Evolutionary conservation across 2,888 invertebrate species (phyloP).

Genomic region (Stenoptilia bipunctidactyla): DNA sequence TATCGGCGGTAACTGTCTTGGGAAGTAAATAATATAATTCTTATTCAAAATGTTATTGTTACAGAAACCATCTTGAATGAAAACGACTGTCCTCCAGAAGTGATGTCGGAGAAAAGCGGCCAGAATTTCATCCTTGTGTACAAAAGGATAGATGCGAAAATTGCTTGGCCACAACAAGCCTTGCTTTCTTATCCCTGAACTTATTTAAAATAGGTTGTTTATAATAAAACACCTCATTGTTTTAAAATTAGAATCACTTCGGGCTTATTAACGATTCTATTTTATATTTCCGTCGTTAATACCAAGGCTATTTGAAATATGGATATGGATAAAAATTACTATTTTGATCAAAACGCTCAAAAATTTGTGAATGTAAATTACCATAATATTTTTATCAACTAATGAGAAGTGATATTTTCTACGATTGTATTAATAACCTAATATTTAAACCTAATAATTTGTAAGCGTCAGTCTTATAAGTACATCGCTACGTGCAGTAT

Average conservation of each 20-base stretch:
- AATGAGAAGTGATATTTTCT: conserved; percentile 61
- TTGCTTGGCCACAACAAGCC: conserved; percentile 90
- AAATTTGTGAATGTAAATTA: conserved; percentile 5
- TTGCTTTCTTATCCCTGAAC: conserved; percentile 51
- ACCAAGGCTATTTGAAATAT: no score
- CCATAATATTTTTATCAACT: conserved; percentile 45
- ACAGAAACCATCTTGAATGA: conserved; percentile 91
- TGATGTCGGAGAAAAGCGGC: conserved; percentile 78
- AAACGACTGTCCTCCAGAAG: conserved; percentile 90
- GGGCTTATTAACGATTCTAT: no score
- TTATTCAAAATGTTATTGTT: conserved; percentile 25
- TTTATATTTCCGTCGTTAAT: no score
- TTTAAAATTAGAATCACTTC: no score
- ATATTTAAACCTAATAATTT: conserved; percentile 29
- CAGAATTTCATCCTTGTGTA: conserved; percentile 94
- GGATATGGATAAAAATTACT: no score
- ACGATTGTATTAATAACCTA: conserved; percentile 38
- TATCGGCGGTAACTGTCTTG: not conserved
- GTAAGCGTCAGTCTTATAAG: conserved; percentile 35
- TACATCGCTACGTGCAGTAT: conserved; percentile 49
- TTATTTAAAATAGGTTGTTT: not conserved
- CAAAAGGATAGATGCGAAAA: conserved; percentile 95
- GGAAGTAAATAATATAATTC: not conserved
- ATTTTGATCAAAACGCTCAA: no score
- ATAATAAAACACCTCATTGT: no score